Base-by-base conservation (phyloP, 23 tunicate species). In the Diplosoma virens region DNA sequence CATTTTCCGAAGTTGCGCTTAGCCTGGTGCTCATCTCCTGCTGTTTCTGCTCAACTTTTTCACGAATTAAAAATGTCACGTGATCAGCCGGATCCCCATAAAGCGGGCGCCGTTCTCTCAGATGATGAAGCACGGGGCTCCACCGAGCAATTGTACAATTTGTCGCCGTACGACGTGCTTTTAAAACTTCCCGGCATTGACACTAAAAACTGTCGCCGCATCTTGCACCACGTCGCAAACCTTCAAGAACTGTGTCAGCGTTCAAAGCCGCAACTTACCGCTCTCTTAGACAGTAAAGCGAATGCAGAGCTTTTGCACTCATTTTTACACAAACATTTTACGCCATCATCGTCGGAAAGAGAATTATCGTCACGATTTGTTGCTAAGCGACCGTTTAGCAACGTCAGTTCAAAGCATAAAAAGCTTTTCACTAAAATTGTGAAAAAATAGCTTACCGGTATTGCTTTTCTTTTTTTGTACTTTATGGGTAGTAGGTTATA, bases 11-110 rank as follows among this genome's bases (percentile, higher is more conserved):
- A 73, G 30, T 66, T 94, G n/a, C 59, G 94, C 0, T 25, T 94
- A 1, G 77, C 93, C 0, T 94, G 98, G 98, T 94, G 94, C 48
- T 78, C 98, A 2, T 86, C 98, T 0, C 98, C 98, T 0, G 47
- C 78, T 21, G 75, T 48, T 18, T 82, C 98, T 9, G 98, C 89
- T 24, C 80, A 82, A 59, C 78, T 86, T 27, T 87, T 93, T 47
- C 89, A 87, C 22, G 94, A 82, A 78, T 34, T 82, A 14, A 87
- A 86, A 65, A 32, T 64, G 18, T 71, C 84, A 41, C 79, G 90
- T 9, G 80, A 83, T 16, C 86, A 86, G 34, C 93, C 98, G 1
- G 89, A 87, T 50, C 77, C 88, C 1, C 83, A 31, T 5, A 48
- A 46, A 23, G 94, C 87, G 22, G 94, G 78, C 7, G 77, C 88